Conservation (phyloP, 2,797 vertebrate genomes). For the Tokudaia muenninki region DNA sequence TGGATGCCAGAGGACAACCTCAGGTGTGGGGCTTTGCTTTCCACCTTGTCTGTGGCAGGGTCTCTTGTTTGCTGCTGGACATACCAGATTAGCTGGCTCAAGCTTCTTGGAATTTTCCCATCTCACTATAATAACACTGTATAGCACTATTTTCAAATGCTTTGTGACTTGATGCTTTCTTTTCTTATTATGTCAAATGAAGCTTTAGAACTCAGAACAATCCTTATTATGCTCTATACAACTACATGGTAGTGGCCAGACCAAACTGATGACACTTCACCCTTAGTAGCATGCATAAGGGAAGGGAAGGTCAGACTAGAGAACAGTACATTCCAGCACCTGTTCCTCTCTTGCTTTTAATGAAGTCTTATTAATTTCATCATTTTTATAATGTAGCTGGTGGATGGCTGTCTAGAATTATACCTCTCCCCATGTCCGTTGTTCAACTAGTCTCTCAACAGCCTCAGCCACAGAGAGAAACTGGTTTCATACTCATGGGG, state of each 20-base stretch:
- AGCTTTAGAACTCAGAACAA: conserved; percentile 38
- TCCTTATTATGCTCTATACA: neutral
- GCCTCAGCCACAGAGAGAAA: conserved; percentile 12
- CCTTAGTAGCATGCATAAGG: neutral
- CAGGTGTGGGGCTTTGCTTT: neutral
- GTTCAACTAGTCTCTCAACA: conserved; percentile 27
- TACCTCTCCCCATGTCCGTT: neutral
- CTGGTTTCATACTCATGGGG: neutral
- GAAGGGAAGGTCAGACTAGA: neutral
- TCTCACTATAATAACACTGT: neutral
- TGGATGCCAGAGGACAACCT: neutral
- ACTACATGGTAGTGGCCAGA: neutral
- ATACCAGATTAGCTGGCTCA: neutral
- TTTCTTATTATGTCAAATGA: conserved; percentile 49
- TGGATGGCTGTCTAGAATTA: conserved; percentile 45
- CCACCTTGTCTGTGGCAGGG: neutral
- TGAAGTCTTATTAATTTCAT: conserved; percentile 52
- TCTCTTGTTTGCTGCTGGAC: neutral
- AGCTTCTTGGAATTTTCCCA: neutral
- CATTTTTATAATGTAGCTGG: conserved; percentile 39
- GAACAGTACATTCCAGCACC: neutral
- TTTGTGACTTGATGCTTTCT: conserved; percentile 15
- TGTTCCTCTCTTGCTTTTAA: conserved; percentile 42
- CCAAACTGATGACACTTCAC: neutral
- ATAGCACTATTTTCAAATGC: neutral